Conservation (phyloP, 2,797 vertebrate genomes). For the Tokudaia muenninki region DNA sequence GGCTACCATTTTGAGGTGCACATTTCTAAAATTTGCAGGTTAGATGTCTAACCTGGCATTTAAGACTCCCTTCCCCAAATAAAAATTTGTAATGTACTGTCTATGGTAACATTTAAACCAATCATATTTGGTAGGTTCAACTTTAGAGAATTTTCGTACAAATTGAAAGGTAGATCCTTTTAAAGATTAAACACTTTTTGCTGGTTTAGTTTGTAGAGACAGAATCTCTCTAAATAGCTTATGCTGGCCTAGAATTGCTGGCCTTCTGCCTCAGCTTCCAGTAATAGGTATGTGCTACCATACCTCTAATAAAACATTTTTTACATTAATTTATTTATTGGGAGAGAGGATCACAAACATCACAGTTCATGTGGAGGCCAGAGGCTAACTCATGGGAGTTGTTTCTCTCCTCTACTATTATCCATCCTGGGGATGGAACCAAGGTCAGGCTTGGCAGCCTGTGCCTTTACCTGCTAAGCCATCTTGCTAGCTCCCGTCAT, state of each 20-base stretch:
- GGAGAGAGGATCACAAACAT: not conserved
- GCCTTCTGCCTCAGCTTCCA: not conserved
- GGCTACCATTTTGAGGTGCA: not conserved
- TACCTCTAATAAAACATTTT: not conserved
- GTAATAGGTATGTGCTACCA: not conserved
- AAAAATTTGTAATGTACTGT: not conserved
- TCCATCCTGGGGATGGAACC: not conserved
- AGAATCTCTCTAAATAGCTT: not conserved
- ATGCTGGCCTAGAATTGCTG: not conserved
- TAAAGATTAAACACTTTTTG: constrained; percentile 35
- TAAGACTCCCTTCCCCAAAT: not conserved
- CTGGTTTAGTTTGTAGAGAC: not conserved
- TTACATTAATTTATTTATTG: not conserved
- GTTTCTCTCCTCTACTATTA: not conserved
- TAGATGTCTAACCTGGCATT: not conserved
- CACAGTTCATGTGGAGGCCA: not conserved
- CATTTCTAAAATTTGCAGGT: constrained; percentile 22
- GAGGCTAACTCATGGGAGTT: not conserved
- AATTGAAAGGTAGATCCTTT: constrained; percentile 30
- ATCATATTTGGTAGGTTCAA: constrained; percentile 45
- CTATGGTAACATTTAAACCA: constrained; percentile 40
- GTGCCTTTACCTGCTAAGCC: not conserved
- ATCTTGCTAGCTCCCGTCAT: not conserved
- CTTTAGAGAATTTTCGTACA: constrained; percentile 41
- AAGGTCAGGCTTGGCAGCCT: not conserved